A percentile compares a stretch with the other conserved stretches of the same genome.
These are phyloP conservation scores for Daphoenositta chrysoptera DNA, from an alignment of 2,113 vertebrate species.

Conservation along the genomic window DNA sequence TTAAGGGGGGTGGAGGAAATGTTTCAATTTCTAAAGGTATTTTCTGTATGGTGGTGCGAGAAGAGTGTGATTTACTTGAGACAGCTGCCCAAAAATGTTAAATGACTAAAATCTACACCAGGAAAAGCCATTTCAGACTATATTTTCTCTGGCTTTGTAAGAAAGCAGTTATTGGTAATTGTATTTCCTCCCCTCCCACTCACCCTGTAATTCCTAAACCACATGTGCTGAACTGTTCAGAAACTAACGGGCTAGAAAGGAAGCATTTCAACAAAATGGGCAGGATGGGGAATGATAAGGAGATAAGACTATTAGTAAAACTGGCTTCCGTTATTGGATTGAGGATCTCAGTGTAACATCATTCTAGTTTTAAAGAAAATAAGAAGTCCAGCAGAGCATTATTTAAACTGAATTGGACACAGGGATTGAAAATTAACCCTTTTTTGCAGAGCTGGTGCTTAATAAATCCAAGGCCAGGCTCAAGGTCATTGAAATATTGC, in stretches of 20 bases:
- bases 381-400: background rate
- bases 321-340: background rate
- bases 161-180: background rate
- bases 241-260: background rate
- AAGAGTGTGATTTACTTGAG: background rate
- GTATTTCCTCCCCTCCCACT: fast-evolving
- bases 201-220: background rate
- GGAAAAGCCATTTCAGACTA: background rate
- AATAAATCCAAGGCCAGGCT: background rate
- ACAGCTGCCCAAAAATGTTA: background rate
- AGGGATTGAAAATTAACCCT: background rate
- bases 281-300: background rate
- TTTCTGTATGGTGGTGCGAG: background rate
- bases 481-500: slow-evolving; percentile 38
- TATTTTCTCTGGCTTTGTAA: background rate
- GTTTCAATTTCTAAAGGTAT: background rate
- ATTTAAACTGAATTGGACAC: background rate
- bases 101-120: background rate
- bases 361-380: background rate
- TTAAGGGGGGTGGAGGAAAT: background rate
- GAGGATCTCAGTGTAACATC: background rate
- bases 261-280: background rate
- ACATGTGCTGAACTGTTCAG: background rate
- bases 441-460: background rate
- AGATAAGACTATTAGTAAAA: background rate